Evolutionary conservation across 2,113 vertebrate species (phyloP), one percentile per base, ranked within the genome.

Genomic region (Nanorana parkeri): DNA sequence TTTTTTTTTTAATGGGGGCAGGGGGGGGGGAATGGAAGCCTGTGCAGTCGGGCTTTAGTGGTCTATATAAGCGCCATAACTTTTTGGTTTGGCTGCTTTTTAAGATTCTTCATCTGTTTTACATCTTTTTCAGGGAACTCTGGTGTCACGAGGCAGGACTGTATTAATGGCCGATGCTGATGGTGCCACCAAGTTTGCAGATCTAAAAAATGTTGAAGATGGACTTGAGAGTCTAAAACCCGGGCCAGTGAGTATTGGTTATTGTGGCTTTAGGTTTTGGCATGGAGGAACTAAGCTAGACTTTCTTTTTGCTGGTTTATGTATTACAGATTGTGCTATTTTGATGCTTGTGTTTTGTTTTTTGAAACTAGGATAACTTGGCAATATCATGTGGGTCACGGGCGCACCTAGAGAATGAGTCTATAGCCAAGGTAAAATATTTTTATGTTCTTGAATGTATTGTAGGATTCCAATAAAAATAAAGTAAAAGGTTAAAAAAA

Each of bases 121-220:
- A 54, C 83, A 0, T 84, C 84, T 86, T 83, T 67, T 47, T 84
- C n/a, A 99, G 97, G 97, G 97, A 84, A 91, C 94, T n/a, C 89
- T 98, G 78, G 94, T 93, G 87, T 95, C 93, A 87, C 94, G 95
- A 28, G 97, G 97, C 0, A 89, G 90, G 77, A 88, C 93, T 64
- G 94, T 99, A 71, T 94, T 99, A 24, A 98, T 99, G 97, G 97
- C 96, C 1, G 98, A 99, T 86, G 98, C 98, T 54, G 98, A 99
- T 17, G 97, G 97, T 85, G 98, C 98, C 78, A 99, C 97, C 47
- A 96, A 96, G 89, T 99, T 99, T 90, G 88, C 91, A 84, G 97
- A 99, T 88, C 61, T 97, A 80, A 95, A 96, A 85, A 98, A 97
- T 90, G 88, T 97, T 77, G 97, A 99, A 90, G 94, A 92, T 21